Base-by-base conservation (phyloP, 2,797 vertebrate genomes). In the Thalassophryne amazonica region DNA sequence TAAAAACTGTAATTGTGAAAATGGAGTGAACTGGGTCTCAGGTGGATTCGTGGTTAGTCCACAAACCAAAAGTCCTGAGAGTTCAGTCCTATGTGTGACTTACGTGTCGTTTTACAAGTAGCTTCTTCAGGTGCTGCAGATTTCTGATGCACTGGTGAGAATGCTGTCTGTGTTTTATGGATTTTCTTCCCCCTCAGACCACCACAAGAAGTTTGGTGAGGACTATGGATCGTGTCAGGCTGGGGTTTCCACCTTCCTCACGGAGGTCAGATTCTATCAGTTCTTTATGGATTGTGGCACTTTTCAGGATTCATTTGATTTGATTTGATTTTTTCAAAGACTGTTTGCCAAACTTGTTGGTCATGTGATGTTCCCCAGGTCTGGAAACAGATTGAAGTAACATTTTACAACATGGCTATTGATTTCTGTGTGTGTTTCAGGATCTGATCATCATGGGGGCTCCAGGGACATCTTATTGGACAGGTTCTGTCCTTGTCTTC, bases 391-490 rank as follows among this genome's bases (percentile, higher is more conserved):
- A 24, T 32, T 0, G 15, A n/a, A 1, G 16, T 24, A 9, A 14
- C 3, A 36, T 31, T 22, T 3, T 7, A 16, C 47, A 8, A 22
- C n/a, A 7, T 4, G 39, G 0, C 40, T 9, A 8, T 4, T 30
- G 13, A 15, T 60, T 8, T 1, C 12, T 23, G 0, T 11, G 1
- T 40, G 0, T 32, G 3, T 50, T 8, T 30, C 59, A 99, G 97
- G 93, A 97, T 69, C 88, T 96, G 81, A 93, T 98, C 70, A 91
- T 99, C 69, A 94, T 99, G 90, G 97, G 97, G 47, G 95, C 96
- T 14, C 97, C 97, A 0, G 97, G 97, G 69, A 93, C 94, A 0
- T 90, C 73, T 34, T 97, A 95, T 42, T 98, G 97, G 97, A 95
- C 92, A 1, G 97, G 97, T 14, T 94, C 97, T 14, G 75, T 99